These are phyloP conservation scores for Boloria euphrosyne DNA, from an alignment of 2,888 invertebrate genomes.

Conservation along the genomic window DNA sequence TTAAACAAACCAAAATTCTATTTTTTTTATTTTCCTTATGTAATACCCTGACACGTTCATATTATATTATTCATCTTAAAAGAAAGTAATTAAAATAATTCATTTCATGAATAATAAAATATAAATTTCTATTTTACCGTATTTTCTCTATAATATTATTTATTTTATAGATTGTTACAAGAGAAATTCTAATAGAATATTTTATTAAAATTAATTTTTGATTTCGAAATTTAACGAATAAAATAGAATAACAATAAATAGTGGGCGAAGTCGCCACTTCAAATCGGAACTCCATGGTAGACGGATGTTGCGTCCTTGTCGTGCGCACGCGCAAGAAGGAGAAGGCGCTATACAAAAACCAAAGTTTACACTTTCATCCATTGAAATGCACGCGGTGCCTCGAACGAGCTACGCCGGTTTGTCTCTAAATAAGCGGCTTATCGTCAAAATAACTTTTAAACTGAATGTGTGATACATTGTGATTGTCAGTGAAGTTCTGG, in stretches of 20 bases:
- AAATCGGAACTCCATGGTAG: conserved; percentile 61
- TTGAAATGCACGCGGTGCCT: conserved; percentile 79
- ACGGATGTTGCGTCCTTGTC: conserved; percentile 58
- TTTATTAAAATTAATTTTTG: not conserved
- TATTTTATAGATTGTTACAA: too few relatives aligned
- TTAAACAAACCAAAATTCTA: conserved; percentile 63
- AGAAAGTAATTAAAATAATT: too few relatives aligned
- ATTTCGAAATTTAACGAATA: not conserved
- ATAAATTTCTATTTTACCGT: too few relatives aligned
- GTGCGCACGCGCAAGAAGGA: conserved; percentile 56
- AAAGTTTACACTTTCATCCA: conserved; percentile 80
- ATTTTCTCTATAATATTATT: too few relatives aligned
- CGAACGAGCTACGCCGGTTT: conserved; percentile 68
- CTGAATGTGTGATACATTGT: conserved; percentile 50
- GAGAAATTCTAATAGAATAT: not conserved
- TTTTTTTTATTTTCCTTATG: conserved; percentile 57
- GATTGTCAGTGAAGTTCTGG: conserved; percentile 36
- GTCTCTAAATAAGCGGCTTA: conserved; percentile 64
- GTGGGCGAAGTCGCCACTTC: conserved; percentile 72
- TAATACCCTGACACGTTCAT: not conserved
- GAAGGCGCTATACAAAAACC: conserved; percentile 79
- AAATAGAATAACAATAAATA: conserved; percentile 67
- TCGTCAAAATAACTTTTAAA: conserved; percentile 63
- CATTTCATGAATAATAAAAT: too few relatives aligned
- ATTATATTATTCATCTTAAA: not conserved